Evolutionary conservation across 2,797 vertebrate species (phyloP).

Genomic region (Decapterus maruadsi): DNA sequence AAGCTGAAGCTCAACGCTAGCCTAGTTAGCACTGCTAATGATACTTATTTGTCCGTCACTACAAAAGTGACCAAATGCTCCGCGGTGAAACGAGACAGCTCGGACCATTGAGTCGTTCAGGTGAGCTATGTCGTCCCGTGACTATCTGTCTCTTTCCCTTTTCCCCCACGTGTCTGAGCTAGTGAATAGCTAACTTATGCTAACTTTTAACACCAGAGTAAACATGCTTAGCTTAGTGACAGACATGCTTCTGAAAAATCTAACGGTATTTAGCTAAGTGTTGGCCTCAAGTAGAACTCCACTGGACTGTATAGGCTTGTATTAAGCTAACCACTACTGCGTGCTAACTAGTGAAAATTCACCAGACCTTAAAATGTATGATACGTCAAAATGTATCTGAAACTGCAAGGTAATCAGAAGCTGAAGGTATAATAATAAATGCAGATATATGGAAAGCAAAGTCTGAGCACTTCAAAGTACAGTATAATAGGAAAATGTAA

Average conservation of each 20-base stretch:
- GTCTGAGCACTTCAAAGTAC: too few relatives aligned
- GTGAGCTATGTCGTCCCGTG: conserved; percentile 12
- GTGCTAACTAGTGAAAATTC: neutral
- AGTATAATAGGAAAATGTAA: too few relatives aligned
- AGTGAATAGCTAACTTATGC: too few relatives aligned
- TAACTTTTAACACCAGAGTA: neutral
- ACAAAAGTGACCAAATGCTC: neutral
- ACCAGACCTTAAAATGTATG: neutral
- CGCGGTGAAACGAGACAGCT: neutral
- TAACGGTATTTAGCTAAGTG: too few relatives aligned
- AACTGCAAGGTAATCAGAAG: neutral
- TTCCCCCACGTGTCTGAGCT: neutral
- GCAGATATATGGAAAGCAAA: neutral
- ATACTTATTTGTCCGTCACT: too few relatives aligned
- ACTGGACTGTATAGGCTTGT: too few relatives aligned
- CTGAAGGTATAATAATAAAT: neutral
- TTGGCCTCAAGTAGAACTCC: too few relatives aligned
- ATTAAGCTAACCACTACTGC: neutral
- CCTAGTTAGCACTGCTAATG: neutral
- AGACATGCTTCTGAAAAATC: too few relatives aligned
- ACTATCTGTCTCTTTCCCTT: neutral
- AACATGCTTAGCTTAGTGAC: too few relatives aligned
- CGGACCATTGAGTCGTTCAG: neutral
- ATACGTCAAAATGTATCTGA: neutral
- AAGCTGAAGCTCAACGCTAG: neutral